Evolutionary conservation across 2,888 invertebrate species (phyloP).

Genomic region (Epinotia nisella): DNA sequence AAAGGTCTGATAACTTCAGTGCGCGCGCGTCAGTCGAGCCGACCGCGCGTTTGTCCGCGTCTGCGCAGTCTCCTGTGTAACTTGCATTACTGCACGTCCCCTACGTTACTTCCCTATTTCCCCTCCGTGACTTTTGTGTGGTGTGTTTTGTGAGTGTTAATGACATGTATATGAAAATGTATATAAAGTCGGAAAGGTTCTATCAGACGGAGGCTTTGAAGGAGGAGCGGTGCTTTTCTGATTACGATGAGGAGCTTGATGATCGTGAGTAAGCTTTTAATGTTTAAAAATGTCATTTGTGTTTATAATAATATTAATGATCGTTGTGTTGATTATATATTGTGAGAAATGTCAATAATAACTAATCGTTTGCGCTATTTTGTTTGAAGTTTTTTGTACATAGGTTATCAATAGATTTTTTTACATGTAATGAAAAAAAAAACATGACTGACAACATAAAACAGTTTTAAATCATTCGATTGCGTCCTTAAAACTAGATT

Average conservation of each 20-base stretch:
- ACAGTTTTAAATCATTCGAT: too few relatives aligned
- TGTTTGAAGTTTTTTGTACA: not conserved
- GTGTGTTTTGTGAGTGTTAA: conserved; percentile 44
- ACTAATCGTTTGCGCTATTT: too few relatives aligned
- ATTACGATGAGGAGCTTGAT: conserved; percentile 73
- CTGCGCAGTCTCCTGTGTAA: conserved; percentile 15
- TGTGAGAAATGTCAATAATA: too few relatives aligned
- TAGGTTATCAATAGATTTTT: not conserved
- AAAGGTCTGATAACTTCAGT: conserved; percentile 76
- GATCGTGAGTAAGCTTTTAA: conserved; percentile 66
- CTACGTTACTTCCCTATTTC: conserved; percentile 10
- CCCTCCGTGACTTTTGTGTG: conserved; percentile 8
- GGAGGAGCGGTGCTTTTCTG: conserved; percentile 73
- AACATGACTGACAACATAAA: too few relatives aligned
- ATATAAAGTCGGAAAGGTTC: conserved; percentile 78
- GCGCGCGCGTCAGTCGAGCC: conserved; percentile 67
- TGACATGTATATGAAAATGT: conserved; percentile 80
- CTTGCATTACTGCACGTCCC: not conserved
- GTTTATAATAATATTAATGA: too few relatives aligned
- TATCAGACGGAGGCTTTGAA: conserved; percentile 72
- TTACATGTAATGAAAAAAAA: too few relatives aligned
- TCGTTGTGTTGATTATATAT: too few relatives aligned
- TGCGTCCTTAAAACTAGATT: too few relatives aligned
- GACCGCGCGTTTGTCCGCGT: conserved; percentile 63
- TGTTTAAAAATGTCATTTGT: conserved; percentile 11